Conservation (phyloP, 2,797 vertebrate species). For the Alauda arvensis region DNA sequence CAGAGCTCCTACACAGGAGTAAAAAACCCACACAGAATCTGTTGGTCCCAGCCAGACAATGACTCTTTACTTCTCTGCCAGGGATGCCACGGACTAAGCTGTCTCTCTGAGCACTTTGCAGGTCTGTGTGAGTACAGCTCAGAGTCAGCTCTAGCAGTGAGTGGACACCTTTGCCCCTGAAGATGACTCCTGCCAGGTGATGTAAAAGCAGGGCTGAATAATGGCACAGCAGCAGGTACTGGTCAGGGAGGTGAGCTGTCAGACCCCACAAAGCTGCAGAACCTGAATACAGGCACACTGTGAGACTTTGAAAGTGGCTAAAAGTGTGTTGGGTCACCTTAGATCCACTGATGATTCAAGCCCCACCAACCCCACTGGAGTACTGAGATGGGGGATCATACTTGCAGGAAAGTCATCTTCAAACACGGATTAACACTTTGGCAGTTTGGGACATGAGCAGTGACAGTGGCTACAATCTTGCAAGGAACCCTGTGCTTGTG, state of each 20-base stretch:
- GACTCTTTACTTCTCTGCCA: neutral
- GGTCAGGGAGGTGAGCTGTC: neutral
- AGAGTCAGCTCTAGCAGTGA: neutral
- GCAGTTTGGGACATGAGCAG: neutral
- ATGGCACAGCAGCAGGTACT: neutral
- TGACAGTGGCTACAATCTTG: neutral
- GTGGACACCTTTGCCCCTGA: neutral
- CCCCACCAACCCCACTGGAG: neutral
- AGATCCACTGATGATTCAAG: neutral
- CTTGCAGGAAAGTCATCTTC: neutral
- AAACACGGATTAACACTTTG: neutral
- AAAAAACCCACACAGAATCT: neutral
- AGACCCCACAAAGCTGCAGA: neutral
- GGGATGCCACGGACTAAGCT: neutral
- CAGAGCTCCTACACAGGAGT: neutral
- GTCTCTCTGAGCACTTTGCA: neutral
- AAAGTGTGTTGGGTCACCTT: neutral
- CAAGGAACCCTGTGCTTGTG: neutral
- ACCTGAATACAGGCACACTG: fast-evolving
- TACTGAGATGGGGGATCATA: fast-evolving
- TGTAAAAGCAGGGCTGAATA: neutral
- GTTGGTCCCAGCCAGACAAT: neutral
- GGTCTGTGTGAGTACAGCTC: neutral
- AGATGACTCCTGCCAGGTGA: neutral
- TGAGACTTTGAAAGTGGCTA: neutral